phyloP scores from a whole-genome alignment of 2,113 vertebrate species.

The Montifringilla adamsi region DNA sequence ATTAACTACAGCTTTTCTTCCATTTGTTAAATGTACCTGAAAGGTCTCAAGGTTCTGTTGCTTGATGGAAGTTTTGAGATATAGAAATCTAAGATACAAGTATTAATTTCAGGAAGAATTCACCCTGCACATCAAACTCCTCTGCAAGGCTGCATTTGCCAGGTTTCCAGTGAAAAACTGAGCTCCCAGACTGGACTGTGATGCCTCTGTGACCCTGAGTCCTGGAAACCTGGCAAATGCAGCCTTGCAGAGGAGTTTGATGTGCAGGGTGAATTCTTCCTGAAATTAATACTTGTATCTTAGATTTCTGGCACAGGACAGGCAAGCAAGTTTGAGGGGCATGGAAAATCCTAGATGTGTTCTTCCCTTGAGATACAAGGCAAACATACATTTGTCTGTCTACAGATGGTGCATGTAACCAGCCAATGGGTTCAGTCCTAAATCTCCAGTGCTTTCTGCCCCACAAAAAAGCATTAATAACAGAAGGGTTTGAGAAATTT shows the following conservation, averaged over 20 bases:
- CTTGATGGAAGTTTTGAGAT: neutral
- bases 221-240: no score
- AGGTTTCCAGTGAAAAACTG: neutral
- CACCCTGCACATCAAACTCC: neutral
- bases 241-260: no score
- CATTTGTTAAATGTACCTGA: neutral
- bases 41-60: neutral
- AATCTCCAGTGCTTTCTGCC: neutral
- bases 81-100: neutral
- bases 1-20: neutral
- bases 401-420: rapidly evolving
- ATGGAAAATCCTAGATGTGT: neutral
- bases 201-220: no score
- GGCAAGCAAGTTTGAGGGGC: neutral
- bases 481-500: neutral
- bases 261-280: no score
- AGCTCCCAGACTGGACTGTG: no score
- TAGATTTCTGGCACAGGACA: neutral
- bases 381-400: neutral
- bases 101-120: neutral
- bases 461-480: neutral
- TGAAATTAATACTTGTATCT: no score
- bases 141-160: neutral
- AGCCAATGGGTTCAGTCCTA: neutral
- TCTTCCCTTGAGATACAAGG: neutral